Evolutionary conservation across 2,113 vertebrate genomes (phyloP).

Genomic region (Gambusia holbrooki): DNA sequence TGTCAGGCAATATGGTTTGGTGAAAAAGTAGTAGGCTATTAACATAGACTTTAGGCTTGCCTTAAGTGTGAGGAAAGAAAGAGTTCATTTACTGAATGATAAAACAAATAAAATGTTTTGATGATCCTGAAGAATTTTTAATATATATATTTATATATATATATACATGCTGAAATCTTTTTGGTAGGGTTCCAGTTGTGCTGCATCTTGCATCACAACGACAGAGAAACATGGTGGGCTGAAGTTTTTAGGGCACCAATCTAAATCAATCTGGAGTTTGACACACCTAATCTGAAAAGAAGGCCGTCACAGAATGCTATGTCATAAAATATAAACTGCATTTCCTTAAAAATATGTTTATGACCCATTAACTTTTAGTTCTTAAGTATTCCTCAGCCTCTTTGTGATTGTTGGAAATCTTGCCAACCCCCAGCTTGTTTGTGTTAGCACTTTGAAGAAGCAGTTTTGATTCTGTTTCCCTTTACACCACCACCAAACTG

Average conservation of each 20-base stretch:
- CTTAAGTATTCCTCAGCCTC: not conserved
- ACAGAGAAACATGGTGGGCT: too few relatives aligned
- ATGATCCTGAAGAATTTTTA: too few relatives aligned
- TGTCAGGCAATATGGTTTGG: slow-evolving; percentile 2
- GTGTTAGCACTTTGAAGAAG: not conserved
- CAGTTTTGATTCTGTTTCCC: not conserved
- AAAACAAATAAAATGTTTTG: too few relatives aligned
- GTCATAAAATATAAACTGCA: not conserved
- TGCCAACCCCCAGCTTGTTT: not conserved
- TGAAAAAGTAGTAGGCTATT: not conserved
- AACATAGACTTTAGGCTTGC: not conserved
- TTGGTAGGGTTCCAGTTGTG: too few relatives aligned
- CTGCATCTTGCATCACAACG: too few relatives aligned
- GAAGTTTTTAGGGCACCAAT: too few relatives aligned
- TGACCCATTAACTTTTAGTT: not conserved
- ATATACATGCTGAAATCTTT: too few relatives aligned
- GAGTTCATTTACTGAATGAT: too few relatives aligned
- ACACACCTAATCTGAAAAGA: too few relatives aligned
- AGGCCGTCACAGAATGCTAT: too few relatives aligned
- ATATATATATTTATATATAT: too few relatives aligned
- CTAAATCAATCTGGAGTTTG: too few relatives aligned
- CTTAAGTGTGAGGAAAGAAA: not conserved
- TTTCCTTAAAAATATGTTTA: not conserved
- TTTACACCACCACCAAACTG: not conserved
- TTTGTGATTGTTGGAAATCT: not conserved